These are phyloP conservation scores for Perizoma flavofasciatum DNA, from an alignment of 2,888 invertebrate species.

Conservation along the genomic window DNA sequence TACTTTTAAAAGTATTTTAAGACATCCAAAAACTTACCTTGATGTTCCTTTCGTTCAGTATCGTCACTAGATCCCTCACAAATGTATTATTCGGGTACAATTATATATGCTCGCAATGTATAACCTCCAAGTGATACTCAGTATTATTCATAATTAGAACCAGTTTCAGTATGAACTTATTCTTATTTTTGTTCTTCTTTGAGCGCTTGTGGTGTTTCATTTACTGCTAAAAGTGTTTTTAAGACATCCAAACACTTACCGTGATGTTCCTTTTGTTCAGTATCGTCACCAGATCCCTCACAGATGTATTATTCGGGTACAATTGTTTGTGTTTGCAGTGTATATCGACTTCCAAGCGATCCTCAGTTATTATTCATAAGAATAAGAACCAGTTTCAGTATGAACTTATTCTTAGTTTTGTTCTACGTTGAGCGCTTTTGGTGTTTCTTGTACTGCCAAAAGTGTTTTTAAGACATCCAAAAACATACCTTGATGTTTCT, in stretches of 20 bases:
- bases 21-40: slow-evolving; percentile 52
- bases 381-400: slow-evolving; percentile 58
- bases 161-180: slow-evolving; percentile 70
- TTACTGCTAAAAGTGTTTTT: too few relatives aligned
- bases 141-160: slow-evolving; percentile 47
- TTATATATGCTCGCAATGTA: slow-evolving; percentile 60
- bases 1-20: too few relatives aligned
- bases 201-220: slow-evolving; percentile 32
- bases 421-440: too few relatives aligned
- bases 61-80: slow-evolving; percentile 69
- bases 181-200: slow-evolving; percentile 49
- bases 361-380: slow-evolving; percentile 35
- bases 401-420: slow-evolving; percentile 67
- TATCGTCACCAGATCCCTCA: slow-evolving; percentile 1
- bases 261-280: not conserved
- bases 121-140: slow-evolving; percentile 68
- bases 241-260: slow-evolving; percentile 40
- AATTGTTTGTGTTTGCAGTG: slow-evolving; percentile 54
- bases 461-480: not conserved
- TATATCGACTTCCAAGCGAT: slow-evolving; percentile 59
- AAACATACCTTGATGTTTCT: slow-evolving; percentile 65
- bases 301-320: not conserved
- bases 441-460: too few relatives aligned
- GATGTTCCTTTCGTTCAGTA: slow-evolving; percentile 66
- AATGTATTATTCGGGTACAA: slow-evolving; percentile 70